These are phyloP conservation scores for Prietella phreatophila DNA, from an alignment of 2,113 vertebrate genomes.

Conservation along the genomic window DNA sequence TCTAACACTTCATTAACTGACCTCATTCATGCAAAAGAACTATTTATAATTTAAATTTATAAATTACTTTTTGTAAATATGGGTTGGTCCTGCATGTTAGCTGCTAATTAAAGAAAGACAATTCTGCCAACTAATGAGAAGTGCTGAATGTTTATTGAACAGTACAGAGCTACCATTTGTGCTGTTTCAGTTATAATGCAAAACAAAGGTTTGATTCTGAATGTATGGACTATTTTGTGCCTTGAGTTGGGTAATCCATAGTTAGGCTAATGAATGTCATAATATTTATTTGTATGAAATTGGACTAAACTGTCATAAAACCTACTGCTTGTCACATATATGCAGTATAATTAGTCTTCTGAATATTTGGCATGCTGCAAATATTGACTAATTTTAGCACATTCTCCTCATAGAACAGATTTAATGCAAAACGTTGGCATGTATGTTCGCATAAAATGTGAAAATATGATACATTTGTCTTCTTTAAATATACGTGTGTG, in stretches of 20 bases:
- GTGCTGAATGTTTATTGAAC: neutral
- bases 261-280: conserved; percentile 9
- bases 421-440: neutral
- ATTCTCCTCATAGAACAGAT: neutral
- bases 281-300: conserved; percentile 16
- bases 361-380: neutral
- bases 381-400: neutral
- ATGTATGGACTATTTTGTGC: conserved; percentile 38
- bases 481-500: neutral
- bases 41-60: neutral
- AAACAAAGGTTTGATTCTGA: neutral
- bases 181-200: neutral
- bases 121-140: neutral
- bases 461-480: neutral
- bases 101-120: neutral
- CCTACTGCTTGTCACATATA: neutral
- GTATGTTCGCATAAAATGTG: neutral
- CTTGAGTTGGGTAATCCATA: conserved; percentile 28
- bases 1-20: neutral
- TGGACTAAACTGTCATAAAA: neutral
- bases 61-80: neutral
- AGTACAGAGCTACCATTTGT: neutral
- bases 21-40: neutral
- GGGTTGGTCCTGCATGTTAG: neutral
- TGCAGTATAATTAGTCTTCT: neutral